Evolutionary conservation across 1,140 invertebrate species (phyloP), one percentile per base, ranked within the genome.

Genomic region (Pachyrhynchus sulphureomaculatus): DNA sequence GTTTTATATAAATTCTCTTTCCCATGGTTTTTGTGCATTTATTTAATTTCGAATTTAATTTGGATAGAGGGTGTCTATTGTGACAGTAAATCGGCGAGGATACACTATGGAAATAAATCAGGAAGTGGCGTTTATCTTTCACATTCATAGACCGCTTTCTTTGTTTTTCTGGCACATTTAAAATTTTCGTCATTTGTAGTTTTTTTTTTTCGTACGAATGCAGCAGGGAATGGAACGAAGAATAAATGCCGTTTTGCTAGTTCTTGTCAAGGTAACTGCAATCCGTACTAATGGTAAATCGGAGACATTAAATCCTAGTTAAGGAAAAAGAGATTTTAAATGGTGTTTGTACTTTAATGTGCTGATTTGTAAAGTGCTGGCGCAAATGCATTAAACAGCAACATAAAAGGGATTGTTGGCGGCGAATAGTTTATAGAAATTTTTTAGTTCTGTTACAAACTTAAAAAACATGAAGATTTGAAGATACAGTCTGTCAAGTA

Each of bases 231-330:
- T 41, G 41, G 24, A 44, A 29, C 23, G 39, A 23, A 56, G 57
- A 52, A 51, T 52, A 52, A 60, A 60, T 60, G 57, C 57, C 41
- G 47, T 60, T 60, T 17, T 42, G 57, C 48, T 60, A 51, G 57
- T 60, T 60, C 52, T 60, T 59, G 56, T 51, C 33, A 17, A 58
- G 55, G 41, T 37, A 29, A 9, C 55, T 44, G 42, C 55, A 58
- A 58, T 58, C 47, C 45, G 56, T 49, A 49, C 51, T 59, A 59
- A 59, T 51, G 56, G 56, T 45, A 51, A 47, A 47, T 47, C 17
- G 24, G 56, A 59, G 56, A 51, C 45, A 47, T 51, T 49, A 59
- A 59, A 59, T 36, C 47, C 29, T 17, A 59, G 34, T 59, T 51
- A 51, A 59, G 45, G 36, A 32, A 29, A 42, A 57, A 47, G 55